A percentile compares a stretch with the other conserved stretches of the same genome.
Conservation (phyloP, 2,888 invertebrate genomes). For the Synanthedon vespiformis region DNA sequence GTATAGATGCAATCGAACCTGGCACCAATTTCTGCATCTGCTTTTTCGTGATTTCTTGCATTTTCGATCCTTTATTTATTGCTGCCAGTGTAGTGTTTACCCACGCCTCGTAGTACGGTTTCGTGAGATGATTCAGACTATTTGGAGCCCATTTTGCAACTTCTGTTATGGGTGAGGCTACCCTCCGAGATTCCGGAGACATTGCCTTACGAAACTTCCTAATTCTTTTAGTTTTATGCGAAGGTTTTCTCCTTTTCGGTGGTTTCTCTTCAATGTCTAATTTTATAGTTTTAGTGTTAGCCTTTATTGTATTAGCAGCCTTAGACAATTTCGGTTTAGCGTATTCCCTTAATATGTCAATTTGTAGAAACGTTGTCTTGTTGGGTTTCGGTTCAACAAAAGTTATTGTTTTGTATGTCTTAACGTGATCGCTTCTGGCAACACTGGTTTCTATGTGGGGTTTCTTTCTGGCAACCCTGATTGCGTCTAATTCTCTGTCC, state of each 20-base stretch:
- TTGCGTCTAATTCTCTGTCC: slow-evolving; percentile 1
- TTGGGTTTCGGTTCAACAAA: slow-evolving; percentile 25
- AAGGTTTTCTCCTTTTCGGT: background rate
- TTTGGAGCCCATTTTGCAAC: slow-evolving; percentile 46
- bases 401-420: slow-evolving; percentile 34
- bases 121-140: slow-evolving; percentile 27
- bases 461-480: slow-evolving; percentile 6
- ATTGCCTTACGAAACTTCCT: background rate
- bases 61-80: slow-evolving; percentile 22
- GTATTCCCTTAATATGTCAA: slow-evolving; percentile 25
- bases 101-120: slow-evolving; percentile 57
- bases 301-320: slow-evolving; percentile 5
- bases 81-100: slow-evolving; percentile 41
- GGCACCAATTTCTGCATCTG: slow-evolving; percentile 10
- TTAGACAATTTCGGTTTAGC: slow-evolving; percentile 12
- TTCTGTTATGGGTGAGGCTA: slow-evolving; percentile 30
- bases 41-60: slow-evolving; percentile 11
- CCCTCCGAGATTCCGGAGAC: background rate
- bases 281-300: slow-evolving; percentile 3
- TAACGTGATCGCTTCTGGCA: slow-evolving; percentile 17
- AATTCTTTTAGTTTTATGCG: too few relatives aligned
- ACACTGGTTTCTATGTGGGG: slow-evolving; percentile 16
- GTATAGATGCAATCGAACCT: slow-evolving; percentile 8
- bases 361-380: slow-evolving; percentile 17
- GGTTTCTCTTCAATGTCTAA: slow-evolving; percentile 5